A percentile compares a stretch with the other conserved stretches of the same genome.
Conservation (phyloP, 1,140 invertebrate genomes). For the Anthonomus grandis region DNA sequence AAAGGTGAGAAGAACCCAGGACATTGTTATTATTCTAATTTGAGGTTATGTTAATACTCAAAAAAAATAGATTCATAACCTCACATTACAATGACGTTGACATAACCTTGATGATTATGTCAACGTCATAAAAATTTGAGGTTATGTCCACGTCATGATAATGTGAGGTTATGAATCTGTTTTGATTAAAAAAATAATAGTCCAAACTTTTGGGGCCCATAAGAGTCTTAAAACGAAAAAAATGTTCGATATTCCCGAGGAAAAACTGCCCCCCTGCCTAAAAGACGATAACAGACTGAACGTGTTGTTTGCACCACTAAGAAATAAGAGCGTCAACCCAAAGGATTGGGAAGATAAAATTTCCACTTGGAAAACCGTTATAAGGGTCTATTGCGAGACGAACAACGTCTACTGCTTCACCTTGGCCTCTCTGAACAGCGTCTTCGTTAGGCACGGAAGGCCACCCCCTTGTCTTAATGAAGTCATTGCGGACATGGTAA, state of each 20-base stretch:
- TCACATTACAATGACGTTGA: too few relatives aligned
- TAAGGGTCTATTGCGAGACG: slow-evolving; percentile 47
- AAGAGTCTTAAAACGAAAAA: too few relatives aligned
- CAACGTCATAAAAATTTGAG: too few relatives aligned
- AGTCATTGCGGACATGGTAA: slow-evolving; percentile 48
- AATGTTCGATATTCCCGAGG: slow-evolving; percentile 38
- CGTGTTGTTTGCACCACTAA: slow-evolving; percentile 51
- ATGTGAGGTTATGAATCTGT: background rate
- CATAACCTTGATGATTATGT: too few relatives aligned
- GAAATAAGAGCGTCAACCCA: slow-evolving; percentile 50
- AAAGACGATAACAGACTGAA: slow-evolving; percentile 52
- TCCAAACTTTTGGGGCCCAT: too few relatives aligned
- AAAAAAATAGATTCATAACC: too few relatives aligned
- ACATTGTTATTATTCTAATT: too few relatives aligned
- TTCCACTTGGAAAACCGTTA: slow-evolving; percentile 51
- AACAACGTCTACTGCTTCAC: slow-evolving; percentile 45
- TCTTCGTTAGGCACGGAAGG: slow-evolving; percentile 48
- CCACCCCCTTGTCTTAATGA: slow-evolving; percentile 46
- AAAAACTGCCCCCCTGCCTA: slow-evolving; percentile 48
- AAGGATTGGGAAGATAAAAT: slow-evolving; percentile 54
- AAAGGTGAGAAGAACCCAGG: too few relatives aligned
- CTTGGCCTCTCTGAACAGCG: slow-evolving; percentile 40
- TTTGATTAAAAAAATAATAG: too few relatives aligned
- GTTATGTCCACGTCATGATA: background rate
- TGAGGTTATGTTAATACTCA: too few relatives aligned